Evolutionary conservation across 2,797 vertebrate species (phyloP).

Genomic region (Gymnoscopelus braueri): DNA sequence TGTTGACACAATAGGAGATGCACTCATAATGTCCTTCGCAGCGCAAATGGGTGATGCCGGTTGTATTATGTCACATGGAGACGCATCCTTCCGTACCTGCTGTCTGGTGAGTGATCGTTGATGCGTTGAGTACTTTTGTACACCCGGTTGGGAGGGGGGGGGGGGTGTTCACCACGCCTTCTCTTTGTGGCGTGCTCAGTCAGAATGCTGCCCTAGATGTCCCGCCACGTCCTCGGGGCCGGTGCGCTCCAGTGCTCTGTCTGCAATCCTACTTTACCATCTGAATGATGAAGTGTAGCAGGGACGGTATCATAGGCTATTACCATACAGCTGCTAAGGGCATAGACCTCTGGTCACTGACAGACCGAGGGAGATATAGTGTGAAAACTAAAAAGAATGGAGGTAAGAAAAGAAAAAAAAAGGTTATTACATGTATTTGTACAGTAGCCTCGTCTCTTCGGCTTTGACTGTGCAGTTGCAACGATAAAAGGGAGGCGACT

Average conservation of each 20-base stretch:
- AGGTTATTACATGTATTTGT: slow-evolving; percentile 58
- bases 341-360: slow-evolving; percentile 53
- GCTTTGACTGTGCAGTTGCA: slow-evolving; percentile 54
- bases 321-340: slow-evolving; percentile 73
- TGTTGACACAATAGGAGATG: slow-evolving; percentile 76
- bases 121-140: slow-evolving; percentile 16
- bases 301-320: slow-evolving; percentile 65
- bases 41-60: slow-evolving; percentile 66
- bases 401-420: slow-evolving; percentile 36
- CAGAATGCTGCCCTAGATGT: slow-evolving; percentile 32
- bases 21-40: slow-evolving; percentile 57
- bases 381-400: slow-evolving; percentile 46
- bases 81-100: slow-evolving; percentile 54
- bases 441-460: slow-evolving; percentile 52
- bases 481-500: slow-evolving; percentile 61
- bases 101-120: slow-evolving; percentile 36
- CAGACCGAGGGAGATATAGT: slow-evolving; percentile 30
- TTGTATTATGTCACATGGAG: slow-evolving; percentile 67
- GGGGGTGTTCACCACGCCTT: slow-evolving; percentile 37
- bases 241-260: slow-evolving; percentile 8
- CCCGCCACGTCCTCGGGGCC: slow-evolving; percentile 42
- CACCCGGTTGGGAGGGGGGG: slow-evolving; percentile 26
- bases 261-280: slow-evolving; percentile 50
- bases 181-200: slow-evolving; percentile 22
- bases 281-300: slow-evolving; percentile 70